Conservation (phyloP, 1,140 invertebrate species). For the Philopotamus ludificatus region DNA sequence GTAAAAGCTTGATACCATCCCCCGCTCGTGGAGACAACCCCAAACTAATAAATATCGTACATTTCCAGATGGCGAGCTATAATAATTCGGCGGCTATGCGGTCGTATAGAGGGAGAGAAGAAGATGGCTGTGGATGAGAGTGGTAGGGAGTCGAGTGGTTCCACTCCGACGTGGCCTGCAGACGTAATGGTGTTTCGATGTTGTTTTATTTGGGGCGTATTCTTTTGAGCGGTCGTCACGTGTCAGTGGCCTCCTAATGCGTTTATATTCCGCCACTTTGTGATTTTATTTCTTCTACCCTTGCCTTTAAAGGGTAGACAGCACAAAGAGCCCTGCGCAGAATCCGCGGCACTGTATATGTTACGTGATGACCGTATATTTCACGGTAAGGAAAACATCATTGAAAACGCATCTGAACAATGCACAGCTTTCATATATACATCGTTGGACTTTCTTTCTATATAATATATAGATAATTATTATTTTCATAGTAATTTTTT, state of each 20-base stretch:
- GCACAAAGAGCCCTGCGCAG: no score
- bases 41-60: not conserved
- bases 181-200: slow-evolving; percentile 25
- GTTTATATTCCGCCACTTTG: slow-evolving; percentile 21
- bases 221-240: slow-evolving; percentile 25
- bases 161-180: not conserved
- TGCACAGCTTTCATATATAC: no score
- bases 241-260: slow-evolving; percentile 23
- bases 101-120: slow-evolving; percentile 9
- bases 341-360: no score
- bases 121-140: not conserved
- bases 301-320: not conserved
- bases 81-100: slow-evolving; percentile 3
- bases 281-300: slow-evolving; percentile 15
- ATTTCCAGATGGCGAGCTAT: slow-evolving; percentile 5
- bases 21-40: not conserved
- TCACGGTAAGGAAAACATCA: no score
- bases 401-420: no score
- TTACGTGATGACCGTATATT: no score
- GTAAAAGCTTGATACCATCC: not conserved
- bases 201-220: slow-evolving; percentile 23
- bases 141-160: not conserved
- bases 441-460: no score
- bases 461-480: no score
- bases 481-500: no score